These are phyloP conservation scores for Scomber colias DNA, from an alignment of 2,113 vertebrate species.

Conservation along the genomic window DNA sequence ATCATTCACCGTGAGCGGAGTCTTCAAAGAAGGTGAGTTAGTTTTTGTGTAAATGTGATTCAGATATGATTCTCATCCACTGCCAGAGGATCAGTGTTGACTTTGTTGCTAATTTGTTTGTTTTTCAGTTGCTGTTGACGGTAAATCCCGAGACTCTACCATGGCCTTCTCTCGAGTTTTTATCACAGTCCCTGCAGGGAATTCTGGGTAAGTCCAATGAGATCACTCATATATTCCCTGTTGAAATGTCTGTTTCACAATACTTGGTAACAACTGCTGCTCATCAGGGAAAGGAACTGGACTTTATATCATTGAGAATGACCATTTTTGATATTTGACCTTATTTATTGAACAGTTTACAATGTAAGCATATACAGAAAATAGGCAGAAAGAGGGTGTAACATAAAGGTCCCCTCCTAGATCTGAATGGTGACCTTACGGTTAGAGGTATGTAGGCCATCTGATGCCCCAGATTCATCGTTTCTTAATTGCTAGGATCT, in stretches of 20 bases:
- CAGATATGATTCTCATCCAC: not conserved
- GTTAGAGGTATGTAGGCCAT: no score
- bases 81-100: not conserved
- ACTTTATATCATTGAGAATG: no score
- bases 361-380: no score
- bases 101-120: slow-evolving; percentile 10
- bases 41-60: not conserved
- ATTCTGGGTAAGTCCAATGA: slow-evolving; percentile 85
- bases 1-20: slow-evolving; percentile 90
- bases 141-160: slow-evolving; percentile 86
- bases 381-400: no score
- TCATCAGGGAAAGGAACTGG: not conserved
- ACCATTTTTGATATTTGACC: no score
- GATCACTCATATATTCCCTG: slow-evolving; percentile 1
- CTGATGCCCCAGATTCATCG: no score
- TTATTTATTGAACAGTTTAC: no score
- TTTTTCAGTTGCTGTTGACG: slow-evolving; percentile 85
- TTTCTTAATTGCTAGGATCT: no score
- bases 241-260: not conserved
- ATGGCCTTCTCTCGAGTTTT: slow-evolving; percentile 92
- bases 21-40: slow-evolving; percentile 91
- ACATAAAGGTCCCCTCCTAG: no score
- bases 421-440: no score
- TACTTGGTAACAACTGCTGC: not conserved
- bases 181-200: slow-evolving; percentile 89